Evolutionary conservation across 2,113 vertebrate genomes (phyloP).

Genomic region (Acanthisitta chloris): DNA sequence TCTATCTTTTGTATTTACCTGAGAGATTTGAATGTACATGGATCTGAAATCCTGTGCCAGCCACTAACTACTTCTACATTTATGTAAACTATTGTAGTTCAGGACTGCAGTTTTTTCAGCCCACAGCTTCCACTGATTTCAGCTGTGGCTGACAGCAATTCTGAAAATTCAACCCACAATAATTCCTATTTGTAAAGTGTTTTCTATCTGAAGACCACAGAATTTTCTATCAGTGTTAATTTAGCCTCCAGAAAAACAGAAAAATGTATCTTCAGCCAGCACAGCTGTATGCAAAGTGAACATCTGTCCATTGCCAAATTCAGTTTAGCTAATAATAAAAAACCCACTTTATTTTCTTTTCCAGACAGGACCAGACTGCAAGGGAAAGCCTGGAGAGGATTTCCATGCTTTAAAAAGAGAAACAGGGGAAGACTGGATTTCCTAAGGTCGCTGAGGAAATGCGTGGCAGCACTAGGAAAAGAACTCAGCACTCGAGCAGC

Average conservation of each 20-base stretch:
- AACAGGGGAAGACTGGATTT: conserved; percentile 8
- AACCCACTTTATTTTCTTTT: not conserved
- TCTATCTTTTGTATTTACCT: not conserved
- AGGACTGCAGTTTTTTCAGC: not conserved
- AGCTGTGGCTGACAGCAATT: conserved; percentile 20
- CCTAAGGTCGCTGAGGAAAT: not conserved
- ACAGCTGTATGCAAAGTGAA: conserved; percentile 69
- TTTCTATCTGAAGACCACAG: conserved; percentile 26
- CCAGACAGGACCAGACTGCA: conserved; percentile 19
- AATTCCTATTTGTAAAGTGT: not conserved
- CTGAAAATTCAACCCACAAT: not conserved
- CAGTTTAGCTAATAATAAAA: conserved; percentile 54
- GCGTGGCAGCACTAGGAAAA: accelerated
- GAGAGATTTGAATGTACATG: not conserved
- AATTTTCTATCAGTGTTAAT: conserved; percentile 28
- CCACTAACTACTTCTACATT: not conserved
- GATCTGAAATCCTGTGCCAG: not conserved
- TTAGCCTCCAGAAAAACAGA: conserved; percentile 24
- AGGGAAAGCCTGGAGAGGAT: conserved; percentile 44
- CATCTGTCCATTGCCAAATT: conserved; percentile 64
- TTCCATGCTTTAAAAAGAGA: conserved; percentile 37
- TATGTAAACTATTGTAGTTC: not conserved
- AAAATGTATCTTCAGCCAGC: conserved; percentile 55
- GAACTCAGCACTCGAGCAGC: not conserved
- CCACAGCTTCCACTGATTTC: conserved; percentile 1